phyloP scores from a whole-genome alignment of 2,888 invertebrate species.

The Drosophila emarginata region DNA sequence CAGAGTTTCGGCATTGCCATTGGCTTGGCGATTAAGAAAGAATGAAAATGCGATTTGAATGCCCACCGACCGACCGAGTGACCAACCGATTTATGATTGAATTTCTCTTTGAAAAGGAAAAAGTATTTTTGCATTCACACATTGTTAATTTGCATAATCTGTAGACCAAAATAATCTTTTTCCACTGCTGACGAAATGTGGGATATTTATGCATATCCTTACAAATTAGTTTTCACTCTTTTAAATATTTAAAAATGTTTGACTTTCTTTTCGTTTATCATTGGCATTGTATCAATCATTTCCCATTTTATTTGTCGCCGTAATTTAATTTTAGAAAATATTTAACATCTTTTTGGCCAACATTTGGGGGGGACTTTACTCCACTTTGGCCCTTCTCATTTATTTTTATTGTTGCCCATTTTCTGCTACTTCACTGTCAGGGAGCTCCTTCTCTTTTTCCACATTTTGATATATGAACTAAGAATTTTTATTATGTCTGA shows the following conservation, averaged over 20 bases:
- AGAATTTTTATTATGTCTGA: constrained; percentile 41
- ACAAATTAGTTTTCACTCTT: not conserved
- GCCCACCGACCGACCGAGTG: not conserved
- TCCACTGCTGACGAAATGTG: not conserved
- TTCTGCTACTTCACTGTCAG: constrained; percentile 5
- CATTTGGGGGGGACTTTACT: not conserved
- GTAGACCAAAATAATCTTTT: not conserved
- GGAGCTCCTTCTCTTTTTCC: constrained; percentile 1
- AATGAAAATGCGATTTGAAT: constrained; percentile 7
- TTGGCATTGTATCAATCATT: not conserved
- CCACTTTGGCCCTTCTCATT: not conserved
- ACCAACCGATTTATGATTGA: not conserved
- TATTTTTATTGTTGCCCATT: constrained; percentile 3
- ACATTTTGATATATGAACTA: constrained; percentile 38
- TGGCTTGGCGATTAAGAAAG: not conserved
- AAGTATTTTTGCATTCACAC: not conserved
- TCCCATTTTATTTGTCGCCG: constrained; percentile 2
- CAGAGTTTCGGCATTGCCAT: not conserved
- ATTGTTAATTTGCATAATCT: not conserved
- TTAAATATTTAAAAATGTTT: constrained; percentile 9
- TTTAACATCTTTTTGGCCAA: not conserved
- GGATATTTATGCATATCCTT: not conserved
- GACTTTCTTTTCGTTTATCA: not conserved
- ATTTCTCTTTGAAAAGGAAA: constrained; percentile 5
- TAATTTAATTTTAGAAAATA: not conserved